Base-by-base conservation (phyloP, 2,888 invertebrate genomes). In the Hemistola chrysoprasaria region DNA sequence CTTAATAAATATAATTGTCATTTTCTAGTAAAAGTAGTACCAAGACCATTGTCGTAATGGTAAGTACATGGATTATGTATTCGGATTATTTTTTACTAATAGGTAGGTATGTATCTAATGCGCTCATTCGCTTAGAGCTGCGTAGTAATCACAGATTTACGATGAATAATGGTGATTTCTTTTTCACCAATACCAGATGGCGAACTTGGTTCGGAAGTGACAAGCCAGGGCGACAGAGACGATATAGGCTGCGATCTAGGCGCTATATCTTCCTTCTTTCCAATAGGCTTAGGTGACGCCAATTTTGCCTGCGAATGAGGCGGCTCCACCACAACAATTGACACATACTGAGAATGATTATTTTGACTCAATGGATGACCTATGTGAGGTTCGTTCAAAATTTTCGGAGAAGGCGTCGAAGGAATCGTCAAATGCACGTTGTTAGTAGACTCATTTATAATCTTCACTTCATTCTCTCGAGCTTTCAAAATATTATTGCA, bases 401-500 rank as follows among this genome's bases (percentile, higher is more conserved):
- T 89, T 64, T 89, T 89, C 2, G 89, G 88, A 1, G 89, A 88
- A 25, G 89, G 89, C 6, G 71, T 72, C 2, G 89, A 83, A n/a
- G 89, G 87, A 41, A 87, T 69, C 0, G 89, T 73, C 11, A 88
- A 53, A 53, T 85, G 85, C 8, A 84, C 81, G 40, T 82, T 84
- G 40, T 82, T 84, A 35, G 79, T 78, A 11, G 85, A 78, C 53
- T 88, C 85, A 53, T 88, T 86, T 11, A 86, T 76, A 30, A 89
- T 80, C 53, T 86, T 89, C 3, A 88, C 80, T 59, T 88, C 88
- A 56, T 75, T 87, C 59, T 90, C 81, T 60, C 91, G 91, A 80
- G 96, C 96, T 91, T 98, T 98, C 37, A 98, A 89, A 73, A 98
- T 97, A 48, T 87, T 98, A 52, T 87, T 98, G 84, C 98, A 98